Evolutionary conservation across 2,113 vertebrate genomes (phyloP), one percentile per base, ranked within the genome.

Genomic region (Micromys minutus): DNA sequence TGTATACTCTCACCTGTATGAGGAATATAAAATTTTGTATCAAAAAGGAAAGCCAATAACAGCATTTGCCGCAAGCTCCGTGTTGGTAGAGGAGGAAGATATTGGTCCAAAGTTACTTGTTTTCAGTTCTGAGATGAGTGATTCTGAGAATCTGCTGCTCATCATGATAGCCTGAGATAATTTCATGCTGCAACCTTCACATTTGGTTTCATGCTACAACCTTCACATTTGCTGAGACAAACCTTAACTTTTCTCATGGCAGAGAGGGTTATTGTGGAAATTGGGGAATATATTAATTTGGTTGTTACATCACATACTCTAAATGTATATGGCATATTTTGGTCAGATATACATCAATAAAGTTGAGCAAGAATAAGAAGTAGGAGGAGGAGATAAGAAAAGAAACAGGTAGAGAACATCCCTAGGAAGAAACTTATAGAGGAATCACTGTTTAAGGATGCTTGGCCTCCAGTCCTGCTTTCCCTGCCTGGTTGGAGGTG

Each of bases 301-400:
- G 3, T 86, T 36, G 50, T 7, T 19, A 10, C 50, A 69, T 50
- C 31, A 19, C 5, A 8, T 50, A 50, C 21, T 29, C 50, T 69
- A 86, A 50, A 67, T 86, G 19, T 86, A 36, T 67, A 36, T 50
- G 26, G 4, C 26, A 31, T 85, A 12, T 21, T 50, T 65, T 86
- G 67, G 42, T 36, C 83, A 86, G 83, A 36, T 24, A 67, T 21
- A 50, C 5, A 8, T 36, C 31, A 50, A 34, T 86, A 45, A 83
- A 61, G 39, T 39, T 50, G 50, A 88, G n/a, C 50, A 55, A 55
- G 55, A 59, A 61, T 42, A 39, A 59, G 22, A 22, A 63, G 15
- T 9, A 47, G 7, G n/a, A 8, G 3, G 0, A 57, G 19, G 9
- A 61, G 9, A 22, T 29, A 12, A n/a, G n/a, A n/a, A n/a, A n/a